phyloP scores from a whole-genome alignment of 2,888 invertebrate species.

The Drosophila helvetica region DNA sequence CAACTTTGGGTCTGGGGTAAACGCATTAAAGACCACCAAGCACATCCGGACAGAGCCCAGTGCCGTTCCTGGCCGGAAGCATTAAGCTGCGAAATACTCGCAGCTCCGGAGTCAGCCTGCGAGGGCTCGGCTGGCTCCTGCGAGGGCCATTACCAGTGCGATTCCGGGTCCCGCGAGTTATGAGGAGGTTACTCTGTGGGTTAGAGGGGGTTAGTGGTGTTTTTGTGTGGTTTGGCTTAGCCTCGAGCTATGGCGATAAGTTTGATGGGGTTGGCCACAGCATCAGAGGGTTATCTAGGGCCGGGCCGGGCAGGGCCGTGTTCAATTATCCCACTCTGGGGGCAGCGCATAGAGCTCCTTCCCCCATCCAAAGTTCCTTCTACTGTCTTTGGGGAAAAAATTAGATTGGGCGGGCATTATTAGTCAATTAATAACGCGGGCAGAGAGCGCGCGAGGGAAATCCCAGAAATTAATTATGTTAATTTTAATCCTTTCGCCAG shows the following conservation, averaged over 20 bases:
- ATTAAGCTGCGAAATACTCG: slow-evolving; percentile 49
- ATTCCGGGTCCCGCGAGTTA: slow-evolving; percentile 35
- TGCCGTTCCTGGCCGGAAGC: slow-evolving; percentile 58
- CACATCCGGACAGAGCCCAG: slow-evolving; percentile 59
- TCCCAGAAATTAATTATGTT: slow-evolving; percentile 70
- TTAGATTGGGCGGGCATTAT: slow-evolving; percentile 11
- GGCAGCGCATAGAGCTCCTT: neutral
- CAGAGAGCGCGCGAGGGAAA: slow-evolving; percentile 13
- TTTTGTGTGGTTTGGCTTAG: neutral
- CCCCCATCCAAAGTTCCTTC: too few species aligned
- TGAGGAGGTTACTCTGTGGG: slow-evolving; percentile 27
- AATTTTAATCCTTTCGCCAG: slow-evolving; percentile 70
- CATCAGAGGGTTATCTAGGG: neutral
- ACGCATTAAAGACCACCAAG: slow-evolving; percentile 74
- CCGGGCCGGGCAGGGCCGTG: neutral
- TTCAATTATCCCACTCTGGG: slow-evolving; percentile 5
- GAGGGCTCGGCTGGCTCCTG: neutral
- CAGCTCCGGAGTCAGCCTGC: slow-evolving; percentile 1
- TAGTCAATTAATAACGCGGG: slow-evolving; percentile 64
- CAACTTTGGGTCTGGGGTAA: slow-evolving; percentile 49
- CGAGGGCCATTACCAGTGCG: slow-evolving; percentile 24
- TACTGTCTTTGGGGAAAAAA: neutral
- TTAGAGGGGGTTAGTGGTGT: neutral
- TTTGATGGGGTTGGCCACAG: neutral
- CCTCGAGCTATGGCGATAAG: slow-evolving; percentile 6